phyloP scores from a whole-genome alignment of 2,888 invertebrate genomes.

The Macrosoma leucophasiata region DNA sequence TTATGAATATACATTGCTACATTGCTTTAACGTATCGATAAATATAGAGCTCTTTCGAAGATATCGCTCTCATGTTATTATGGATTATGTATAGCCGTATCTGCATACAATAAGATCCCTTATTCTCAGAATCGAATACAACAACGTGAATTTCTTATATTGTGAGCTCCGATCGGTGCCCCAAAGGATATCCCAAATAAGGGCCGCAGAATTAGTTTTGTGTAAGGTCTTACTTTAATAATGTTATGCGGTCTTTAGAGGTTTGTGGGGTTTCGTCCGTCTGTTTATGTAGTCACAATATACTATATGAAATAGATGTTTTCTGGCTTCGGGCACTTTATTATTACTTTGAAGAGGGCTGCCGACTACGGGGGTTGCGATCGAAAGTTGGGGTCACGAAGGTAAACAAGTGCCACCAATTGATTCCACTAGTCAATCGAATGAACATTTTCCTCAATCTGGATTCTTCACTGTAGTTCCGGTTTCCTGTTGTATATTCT shows the following conservation, averaged over 20 bases:
- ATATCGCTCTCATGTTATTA: too few species aligned
- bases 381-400: constrained; percentile 49
- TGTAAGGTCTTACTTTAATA: constrained; percentile 66
- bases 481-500: too few species aligned
- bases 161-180: constrained; percentile 34
- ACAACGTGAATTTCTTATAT: constrained; percentile 16
- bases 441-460: constrained; percentile 48
- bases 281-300: constrained; percentile 57
- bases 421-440: constrained; percentile 57
- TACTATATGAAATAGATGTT: constrained; percentile 69
- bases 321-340: constrained; percentile 74
- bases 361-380: constrained; percentile 51
- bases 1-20: constrained; percentile 12
- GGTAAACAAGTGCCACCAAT: constrained; percentile 64
- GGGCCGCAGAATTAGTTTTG: constrained; percentile 64
- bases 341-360: constrained; percentile 67
- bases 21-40: too few species aligned
- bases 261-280: constrained; percentile 55
- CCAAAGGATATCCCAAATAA: constrained; percentile 53
- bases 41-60: too few species aligned
- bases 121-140: constrained; percentile 7
- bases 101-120: constrained; percentile 8
- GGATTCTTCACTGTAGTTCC: constrained; percentile 36
- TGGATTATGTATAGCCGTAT: constrained; percentile 1
- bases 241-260: constrained; percentile 62